These are phyloP conservation scores for Iguana delicatissima DNA, from an alignment of 2,797 vertebrate species.

Conservation along the genomic window DNA sequence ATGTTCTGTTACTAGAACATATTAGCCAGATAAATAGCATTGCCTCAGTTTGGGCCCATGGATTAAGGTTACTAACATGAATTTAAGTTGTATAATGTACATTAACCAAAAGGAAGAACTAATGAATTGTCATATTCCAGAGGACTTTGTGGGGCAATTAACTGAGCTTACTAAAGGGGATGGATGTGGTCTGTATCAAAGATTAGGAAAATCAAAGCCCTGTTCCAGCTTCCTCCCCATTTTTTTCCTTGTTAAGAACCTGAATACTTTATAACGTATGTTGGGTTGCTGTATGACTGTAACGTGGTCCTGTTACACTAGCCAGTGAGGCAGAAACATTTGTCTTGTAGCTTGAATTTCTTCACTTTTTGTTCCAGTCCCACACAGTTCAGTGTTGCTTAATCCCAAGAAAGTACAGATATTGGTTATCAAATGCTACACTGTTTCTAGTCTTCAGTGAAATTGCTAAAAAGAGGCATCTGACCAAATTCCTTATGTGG, in stretches of 20 bases:
- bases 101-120: background rate
- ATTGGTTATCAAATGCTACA: background rate
- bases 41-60: background rate
- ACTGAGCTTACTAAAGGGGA: background rate
- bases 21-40: background rate
- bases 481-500: background rate
- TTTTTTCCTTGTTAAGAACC: background rate
- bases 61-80: background rate
- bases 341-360: background rate
- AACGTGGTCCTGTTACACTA: background rate
- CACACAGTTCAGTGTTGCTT: background rate
- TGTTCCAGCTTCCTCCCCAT: background rate
- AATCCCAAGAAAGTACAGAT: background rate
- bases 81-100: background rate
- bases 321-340: background rate
- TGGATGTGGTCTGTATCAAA: background rate
- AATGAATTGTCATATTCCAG: background rate
- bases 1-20: background rate
- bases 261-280: background rate
- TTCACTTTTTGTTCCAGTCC: background rate
- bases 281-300: conserved; percentile 16
- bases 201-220: background rate
- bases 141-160: background rate
- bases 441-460: background rate
- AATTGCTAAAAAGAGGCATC: background rate